phyloP scores from a whole-genome alignment of 1,140 invertebrate genomes.

The Eurosta solidaginis region DNA sequence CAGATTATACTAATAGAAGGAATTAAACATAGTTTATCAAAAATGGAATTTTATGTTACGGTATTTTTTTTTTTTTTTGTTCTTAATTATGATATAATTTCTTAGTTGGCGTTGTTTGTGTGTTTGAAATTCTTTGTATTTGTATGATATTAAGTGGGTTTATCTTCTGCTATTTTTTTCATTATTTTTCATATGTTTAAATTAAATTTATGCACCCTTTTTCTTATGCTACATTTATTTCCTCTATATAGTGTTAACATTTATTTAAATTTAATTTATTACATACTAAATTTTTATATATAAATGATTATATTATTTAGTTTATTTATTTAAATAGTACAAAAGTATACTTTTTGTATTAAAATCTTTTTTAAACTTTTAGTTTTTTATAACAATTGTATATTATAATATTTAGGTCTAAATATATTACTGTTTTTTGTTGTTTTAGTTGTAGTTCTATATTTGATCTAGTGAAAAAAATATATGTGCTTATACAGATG shows the following conservation, averaged over 20 bases:
- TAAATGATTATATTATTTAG: slow-evolving; percentile 8
- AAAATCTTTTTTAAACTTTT: slow-evolving; percentile 16
- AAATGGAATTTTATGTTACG: slow-evolving; percentile 2
- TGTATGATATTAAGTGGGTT: not conserved
- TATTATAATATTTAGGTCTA: not conserved
- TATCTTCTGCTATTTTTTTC: not conserved
- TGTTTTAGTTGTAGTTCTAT: not conserved
- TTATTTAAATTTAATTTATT: slow-evolving; percentile 23
- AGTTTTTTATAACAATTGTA: slow-evolving; percentile 16
- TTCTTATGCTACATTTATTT: slow-evolving; percentile 10
- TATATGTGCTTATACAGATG: not conserved
- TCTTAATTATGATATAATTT: too few species aligned
- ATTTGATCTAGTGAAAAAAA: not conserved
- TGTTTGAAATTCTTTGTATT: not conserved
- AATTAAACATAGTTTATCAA: not conserved
- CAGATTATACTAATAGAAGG: slow-evolving; percentile 9
- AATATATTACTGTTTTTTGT: not conserved
- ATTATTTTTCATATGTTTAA: slow-evolving; percentile 16
- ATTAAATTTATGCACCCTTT: slow-evolving; percentile 19
- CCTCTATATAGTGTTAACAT: slow-evolving; percentile 24
- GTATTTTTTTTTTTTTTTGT: not conserved
- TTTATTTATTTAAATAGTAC: slow-evolving; percentile 24
- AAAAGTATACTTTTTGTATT: slow-evolving; percentile 29
- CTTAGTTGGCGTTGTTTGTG: not conserved
- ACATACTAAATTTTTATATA: not conserved